A percentile compares a stretch with the other conserved stretches of the same genome.
These are phyloP conservation scores for Drosophila albomicans DNA, from an alignment of 1,140 invertebrate species.

Conservation along the genomic window DNA sequence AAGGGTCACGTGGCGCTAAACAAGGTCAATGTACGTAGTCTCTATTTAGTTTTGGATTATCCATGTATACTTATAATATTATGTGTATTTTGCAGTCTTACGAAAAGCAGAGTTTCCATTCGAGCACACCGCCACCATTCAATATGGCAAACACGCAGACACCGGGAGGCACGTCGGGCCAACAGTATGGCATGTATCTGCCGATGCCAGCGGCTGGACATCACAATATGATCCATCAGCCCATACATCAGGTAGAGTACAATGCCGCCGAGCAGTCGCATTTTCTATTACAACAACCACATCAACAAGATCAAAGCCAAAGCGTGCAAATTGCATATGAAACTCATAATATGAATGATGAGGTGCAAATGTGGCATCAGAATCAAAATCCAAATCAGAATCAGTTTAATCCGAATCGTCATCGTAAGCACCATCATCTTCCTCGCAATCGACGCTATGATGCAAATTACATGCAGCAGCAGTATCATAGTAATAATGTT, in stretches of 20 bases:
- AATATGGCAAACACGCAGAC: conserved; percentile 90
- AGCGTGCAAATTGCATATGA: conserved; percentile 33
- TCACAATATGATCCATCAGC: conserved; percentile 90
- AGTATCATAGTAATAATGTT: conserved; percentile 21
- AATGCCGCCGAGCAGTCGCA: conserved; percentile 33
- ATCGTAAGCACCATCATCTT: conserved; percentile 20
- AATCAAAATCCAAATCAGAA: neutral
- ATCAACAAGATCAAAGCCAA: conserved; percentile 25
- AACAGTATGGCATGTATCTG: conserved; percentile 90
- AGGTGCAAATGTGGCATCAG: conserved; percentile 44
- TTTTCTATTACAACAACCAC: conserved; percentile 40
- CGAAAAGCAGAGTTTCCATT: conserved; percentile 94
- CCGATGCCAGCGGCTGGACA: conserved; percentile 89
- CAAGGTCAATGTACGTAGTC: conserved; percentile 89
- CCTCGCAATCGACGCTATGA: conserved; percentile 15
- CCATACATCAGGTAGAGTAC: conserved; percentile 89
- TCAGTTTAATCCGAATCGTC: neutral
- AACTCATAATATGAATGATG: conserved; percentile 5
- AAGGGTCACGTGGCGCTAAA: conserved; percentile 90
- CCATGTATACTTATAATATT: neutral
- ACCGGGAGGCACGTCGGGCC: conserved; percentile 89
- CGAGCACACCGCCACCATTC: conserved; percentile 93
- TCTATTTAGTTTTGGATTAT: neutral
- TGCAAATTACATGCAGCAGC: conserved; percentile 22
- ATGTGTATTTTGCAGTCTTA: conserved; percentile 88